Evolutionary conservation across 2,113 vertebrate genomes (phyloP).

Genomic region (Phylloscopus trochilus): DNA sequence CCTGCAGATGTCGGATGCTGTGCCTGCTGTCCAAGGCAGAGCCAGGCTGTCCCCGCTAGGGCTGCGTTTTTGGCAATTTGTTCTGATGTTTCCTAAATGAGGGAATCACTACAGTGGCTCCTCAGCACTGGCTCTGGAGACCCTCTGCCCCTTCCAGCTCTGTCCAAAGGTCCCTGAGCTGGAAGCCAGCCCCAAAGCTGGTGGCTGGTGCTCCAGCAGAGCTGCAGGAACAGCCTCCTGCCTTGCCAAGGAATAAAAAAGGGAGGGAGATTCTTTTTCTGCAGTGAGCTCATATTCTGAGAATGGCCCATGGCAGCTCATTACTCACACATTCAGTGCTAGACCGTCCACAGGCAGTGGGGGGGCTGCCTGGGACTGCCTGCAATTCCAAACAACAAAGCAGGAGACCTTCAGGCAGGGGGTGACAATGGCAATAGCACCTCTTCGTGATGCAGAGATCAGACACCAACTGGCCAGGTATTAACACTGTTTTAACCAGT

Average conservation of each 20-base stretch:
- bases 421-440: neutral
- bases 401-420: neutral
- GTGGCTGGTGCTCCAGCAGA: neutral
- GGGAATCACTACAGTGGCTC: neutral
- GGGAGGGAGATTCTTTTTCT: neutral
- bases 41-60: neutral
- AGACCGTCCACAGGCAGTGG: neutral
- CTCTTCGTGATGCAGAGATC: neutral
- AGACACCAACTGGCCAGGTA: neutral
- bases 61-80: neutral
- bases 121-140: neutral
- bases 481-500: neutral
- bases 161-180: neutral
- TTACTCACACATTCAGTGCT: neutral
- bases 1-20: rapidly evolving
- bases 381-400: neutral
- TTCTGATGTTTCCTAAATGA: neutral
- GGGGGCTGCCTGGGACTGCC: neutral
- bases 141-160: neutral
- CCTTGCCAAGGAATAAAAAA: neutral
- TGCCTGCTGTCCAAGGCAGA: neutral
- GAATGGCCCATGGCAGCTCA: neutral
- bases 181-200: rapidly evolving
- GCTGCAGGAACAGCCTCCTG: neutral
- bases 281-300: neutral